Base-by-base conservation (phyloP, 2,888 invertebrate genomes). In the Serrognathus titanus region DNA sequence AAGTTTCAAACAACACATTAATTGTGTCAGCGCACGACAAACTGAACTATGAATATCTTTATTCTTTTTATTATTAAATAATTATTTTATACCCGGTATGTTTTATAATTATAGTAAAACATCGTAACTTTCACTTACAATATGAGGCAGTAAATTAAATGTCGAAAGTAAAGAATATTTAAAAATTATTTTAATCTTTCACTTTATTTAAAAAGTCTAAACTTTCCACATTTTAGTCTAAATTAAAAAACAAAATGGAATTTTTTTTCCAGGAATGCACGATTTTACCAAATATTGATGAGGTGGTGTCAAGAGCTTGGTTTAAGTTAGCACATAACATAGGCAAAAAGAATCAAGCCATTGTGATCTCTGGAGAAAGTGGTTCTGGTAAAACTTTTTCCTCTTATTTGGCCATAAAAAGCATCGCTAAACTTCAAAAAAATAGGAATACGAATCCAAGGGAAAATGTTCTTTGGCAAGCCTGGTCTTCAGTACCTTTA, bases 361-460 rank as follows among this genome's bases (percentile, higher is more conserved):
- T 79, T 12, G 67, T 79, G 8, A 75, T 79, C 47, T 78, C 74
- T 36, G 79, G 78, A 2, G 78, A 79, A 54, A 78, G 78, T 51
- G 78, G 78, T 12, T 73, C 78, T 2, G 79, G 78, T 40, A 79
- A 79, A 68, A 79, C 78, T 2, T 77, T 72, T 60, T 76, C 77
- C 11, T 76, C 77, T 3, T 71, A 70, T 45, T 69, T 73, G 53
- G 73, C 76, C 24, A 63, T 79, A 48, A 73, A 75, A 53, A 76
- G 74, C 61, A 62, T 79, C 2, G 72, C 72, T 4, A 60, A 65
- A 4, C 51, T 66, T 20, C 65, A 65, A 39, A 62, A 61, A 40
- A 59, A 31, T 45, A 43, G 52, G 10, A 61, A 59, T 1, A 39
- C 11, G 1, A 58, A 51, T 39, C 49, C 49, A 20, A 49, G 46